Evolutionary conservation across 2,113 vertebrate species (phyloP).

Genomic region (Sorex araneus): DNA sequence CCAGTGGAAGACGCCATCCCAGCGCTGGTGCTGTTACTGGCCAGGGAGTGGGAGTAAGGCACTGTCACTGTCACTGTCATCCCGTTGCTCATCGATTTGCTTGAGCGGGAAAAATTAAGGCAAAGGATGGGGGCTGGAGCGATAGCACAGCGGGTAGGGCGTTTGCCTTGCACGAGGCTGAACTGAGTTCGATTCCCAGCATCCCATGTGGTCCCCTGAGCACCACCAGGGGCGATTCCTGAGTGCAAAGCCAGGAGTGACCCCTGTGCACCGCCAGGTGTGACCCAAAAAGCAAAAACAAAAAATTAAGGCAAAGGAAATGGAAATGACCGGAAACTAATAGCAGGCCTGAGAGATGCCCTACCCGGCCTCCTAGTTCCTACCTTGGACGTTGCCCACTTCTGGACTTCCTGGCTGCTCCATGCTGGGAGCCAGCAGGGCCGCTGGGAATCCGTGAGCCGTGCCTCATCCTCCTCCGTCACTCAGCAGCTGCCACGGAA

Average conservation of each 20-base stretch:
- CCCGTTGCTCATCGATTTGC: too few relatives aligned
- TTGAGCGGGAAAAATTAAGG: too few relatives aligned
- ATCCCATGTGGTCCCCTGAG: too few relatives aligned
- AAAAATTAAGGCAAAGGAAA: constrained; percentile 2
- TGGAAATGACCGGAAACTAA: not conserved
- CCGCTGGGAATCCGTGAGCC: not conserved
- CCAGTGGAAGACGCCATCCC: not conserved
- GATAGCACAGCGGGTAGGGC: too few relatives aligned
- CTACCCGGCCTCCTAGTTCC: rapidly evolving
- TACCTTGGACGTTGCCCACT: not conserved
- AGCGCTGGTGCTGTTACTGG: not conserved
- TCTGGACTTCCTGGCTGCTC: not conserved
- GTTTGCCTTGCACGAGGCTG: too few relatives aligned
- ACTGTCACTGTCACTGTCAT: too few relatives aligned
- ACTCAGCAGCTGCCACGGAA: not conserved
- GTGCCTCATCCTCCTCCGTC: not conserved
- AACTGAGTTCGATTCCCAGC: too few relatives aligned
- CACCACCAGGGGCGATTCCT: too few relatives aligned
- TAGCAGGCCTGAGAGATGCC: not conserved
- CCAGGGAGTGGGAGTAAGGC: not conserved
- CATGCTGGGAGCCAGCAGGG: not conserved
- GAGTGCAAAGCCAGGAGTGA: too few relatives aligned
- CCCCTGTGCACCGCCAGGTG: too few relatives aligned
- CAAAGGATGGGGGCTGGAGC: too few relatives aligned
- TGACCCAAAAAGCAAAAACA: too few relatives aligned